A percentile compares a stretch with the other conserved stretches of the same genome.
Conservation (phyloP, 2,797 vertebrate genomes). For the Acanthiza pusilla region DNA sequence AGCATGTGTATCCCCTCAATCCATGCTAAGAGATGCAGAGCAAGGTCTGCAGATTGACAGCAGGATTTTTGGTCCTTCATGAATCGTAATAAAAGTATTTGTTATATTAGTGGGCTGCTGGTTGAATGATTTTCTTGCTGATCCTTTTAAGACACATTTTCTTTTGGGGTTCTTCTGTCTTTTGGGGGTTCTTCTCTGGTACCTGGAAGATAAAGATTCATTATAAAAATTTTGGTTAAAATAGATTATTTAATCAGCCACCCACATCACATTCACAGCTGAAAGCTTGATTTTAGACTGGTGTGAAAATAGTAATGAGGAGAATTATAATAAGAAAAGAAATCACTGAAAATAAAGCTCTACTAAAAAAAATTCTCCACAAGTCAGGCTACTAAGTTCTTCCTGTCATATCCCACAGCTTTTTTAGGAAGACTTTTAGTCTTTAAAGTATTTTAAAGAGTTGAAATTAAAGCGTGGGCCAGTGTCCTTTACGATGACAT, state of each 20-base stretch:
- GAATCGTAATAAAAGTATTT: background rate
- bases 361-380: background rate
- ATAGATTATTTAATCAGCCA: background rate
- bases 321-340: background rate
- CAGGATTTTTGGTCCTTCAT: background rate
- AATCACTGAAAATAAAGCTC: background rate
- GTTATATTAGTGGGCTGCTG: background rate
- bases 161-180: background rate
- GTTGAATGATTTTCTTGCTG: background rate
- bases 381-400: background rate
- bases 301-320: background rate
- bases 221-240: background rate
- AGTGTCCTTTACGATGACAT: background rate
- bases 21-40: background rate
- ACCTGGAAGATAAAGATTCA: background rate
- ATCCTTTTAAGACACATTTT: background rate
- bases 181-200: background rate
- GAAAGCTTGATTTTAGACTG: background rate
- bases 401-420: background rate
- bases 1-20: background rate
- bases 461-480: background rate
- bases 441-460: background rate
- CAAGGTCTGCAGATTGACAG: background rate
- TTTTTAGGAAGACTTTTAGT: background rate
- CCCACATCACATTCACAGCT: background rate